Conservation (phyloP, 2,888 invertebrate species). For the Sceliomorpha sp. region DNA sequence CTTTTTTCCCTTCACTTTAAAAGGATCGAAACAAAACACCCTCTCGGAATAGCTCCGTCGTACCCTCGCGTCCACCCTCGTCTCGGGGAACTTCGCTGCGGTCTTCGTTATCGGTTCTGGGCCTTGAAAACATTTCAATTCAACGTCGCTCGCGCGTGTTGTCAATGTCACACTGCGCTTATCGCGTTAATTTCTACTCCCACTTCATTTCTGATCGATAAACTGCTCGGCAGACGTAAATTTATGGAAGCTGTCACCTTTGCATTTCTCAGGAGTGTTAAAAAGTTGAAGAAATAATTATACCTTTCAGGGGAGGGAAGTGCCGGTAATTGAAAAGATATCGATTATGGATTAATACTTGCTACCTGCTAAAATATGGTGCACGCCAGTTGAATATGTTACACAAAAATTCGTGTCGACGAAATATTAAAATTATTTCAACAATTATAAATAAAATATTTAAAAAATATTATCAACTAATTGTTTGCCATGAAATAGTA, state of each 20-base stretch:
- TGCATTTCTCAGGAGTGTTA: conserved; percentile 31
- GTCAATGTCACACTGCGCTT: conserved; percentile 44
- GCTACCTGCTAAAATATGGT: too few relatives aligned
- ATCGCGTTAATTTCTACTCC: conserved; percentile 44
- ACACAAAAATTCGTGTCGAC: too few relatives aligned
- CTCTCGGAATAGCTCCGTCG: not conserved
- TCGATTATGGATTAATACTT: too few relatives aligned
- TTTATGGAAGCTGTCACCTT: conserved; percentile 40
- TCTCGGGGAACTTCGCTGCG: conserved; percentile 7
- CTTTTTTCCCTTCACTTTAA: not conserved
- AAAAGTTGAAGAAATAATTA: too few relatives aligned
- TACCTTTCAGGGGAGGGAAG: too few relatives aligned
- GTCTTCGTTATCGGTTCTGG: conserved; percentile 35
- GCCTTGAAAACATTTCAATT: conserved; percentile 51
- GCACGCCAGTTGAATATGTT: too few relatives aligned
- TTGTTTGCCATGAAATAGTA: too few relatives aligned
- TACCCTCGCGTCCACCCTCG: conserved; percentile 15
- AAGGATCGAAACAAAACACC: conserved; percentile 4
- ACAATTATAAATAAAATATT: too few relatives aligned
- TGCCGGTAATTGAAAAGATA: too few relatives aligned
- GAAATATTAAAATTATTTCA: too few relatives aligned
- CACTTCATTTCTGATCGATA: conserved; percentile 43
- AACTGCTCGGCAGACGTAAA: conserved; percentile 32
- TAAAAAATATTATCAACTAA: too few relatives aligned
- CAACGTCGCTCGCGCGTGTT: conserved; percentile 38